Base-by-base conservation (phyloP, 2,888 invertebrate genomes). In the Hermaeophaga mercurialis region DNA sequence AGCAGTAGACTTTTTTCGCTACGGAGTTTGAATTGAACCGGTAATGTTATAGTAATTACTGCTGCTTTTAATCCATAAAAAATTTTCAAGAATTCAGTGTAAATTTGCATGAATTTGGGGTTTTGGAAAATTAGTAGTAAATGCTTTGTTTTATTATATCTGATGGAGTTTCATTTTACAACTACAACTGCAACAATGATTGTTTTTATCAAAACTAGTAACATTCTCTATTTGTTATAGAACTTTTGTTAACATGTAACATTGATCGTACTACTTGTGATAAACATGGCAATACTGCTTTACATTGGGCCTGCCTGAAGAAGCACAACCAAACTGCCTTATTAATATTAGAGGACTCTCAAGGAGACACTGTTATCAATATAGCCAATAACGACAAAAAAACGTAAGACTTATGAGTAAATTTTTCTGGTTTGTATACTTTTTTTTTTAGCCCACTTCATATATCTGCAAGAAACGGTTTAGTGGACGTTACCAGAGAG, bases 281-380 rank as follows among this genome's bases (percentile, higher is more conserved):
- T 69, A 77, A 78, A 12, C 77, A 80, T 36, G 80, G 81, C 60
- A 84, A 85, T 67, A 83, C 84, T n/a, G 83, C 84, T 18, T 73
- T 86, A 61, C 86, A 86, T 68, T 79, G 82, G 68, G 84, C 85
- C 19, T 86, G 85, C 70, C 75, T 81, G 59, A 79, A 80, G 69
- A 80, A 79, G 61, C 82, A 84, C 69, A 81, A 80, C 58, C 77
- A 80, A 50, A 80, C 83, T 59, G 84, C 84, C 41, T 76, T 83
- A 54, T 68, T 83, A 24, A 73, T 85, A 18, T 72, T 85, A 62
- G 82, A 84, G 63, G 80, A 79, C 69, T 79, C 81, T 57, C 78
- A 78, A 43, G 79, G 81, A 54, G 66, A 58, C 36, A 57, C 70
- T 1, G 69, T 69, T 31, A 66, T 75, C 22, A 83, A 83, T 68